phyloP scores from a whole-genome alignment of 1,140 invertebrate genomes.

The Drosophila subpulchrella region DNA sequence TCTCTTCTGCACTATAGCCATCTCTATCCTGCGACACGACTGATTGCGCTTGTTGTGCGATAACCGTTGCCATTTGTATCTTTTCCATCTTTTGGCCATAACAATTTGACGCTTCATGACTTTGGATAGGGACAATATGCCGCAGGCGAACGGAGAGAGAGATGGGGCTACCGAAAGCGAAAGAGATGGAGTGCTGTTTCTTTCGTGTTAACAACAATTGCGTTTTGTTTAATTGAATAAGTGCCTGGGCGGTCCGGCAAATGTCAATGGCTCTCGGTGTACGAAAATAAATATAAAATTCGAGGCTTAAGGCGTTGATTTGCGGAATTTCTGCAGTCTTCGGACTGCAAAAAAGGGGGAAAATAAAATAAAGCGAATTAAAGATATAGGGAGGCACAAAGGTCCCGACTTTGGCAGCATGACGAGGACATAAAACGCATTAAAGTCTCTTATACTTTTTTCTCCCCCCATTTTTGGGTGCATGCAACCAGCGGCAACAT shows the following conservation, averaged over 20 bases:
- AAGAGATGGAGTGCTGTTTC: conserved; percentile 19
- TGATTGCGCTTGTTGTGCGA: conserved; percentile 75
- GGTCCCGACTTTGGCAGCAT: conserved; percentile 40
- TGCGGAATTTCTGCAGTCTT: conserved; percentile 14
- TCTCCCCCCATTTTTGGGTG: conserved; percentile 36
- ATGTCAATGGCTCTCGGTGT: conserved; percentile 60
- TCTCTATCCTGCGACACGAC: conserved; percentile 58
- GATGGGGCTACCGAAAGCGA: background rate
- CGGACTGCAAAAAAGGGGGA: conserved; percentile 3
- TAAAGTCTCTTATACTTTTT: conserved; percentile 40
- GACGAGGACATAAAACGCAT: conserved; percentile 73
- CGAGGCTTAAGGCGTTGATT: conserved; percentile 50
- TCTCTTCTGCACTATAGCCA: conserved; percentile 5
- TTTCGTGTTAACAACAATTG: conserved; percentile 57
- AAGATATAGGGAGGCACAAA: conserved; percentile 12
- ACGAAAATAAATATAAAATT: conserved; percentile 44
- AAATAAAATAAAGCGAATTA: conserved; percentile 29
- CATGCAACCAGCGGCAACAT: conserved; percentile 50
- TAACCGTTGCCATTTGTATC: conserved; percentile 77
- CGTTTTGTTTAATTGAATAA: conserved; percentile 79
- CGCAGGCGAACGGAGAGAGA: conserved; percentile 5
- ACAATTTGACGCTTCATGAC: conserved; percentile 84
- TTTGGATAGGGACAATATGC: conserved; percentile 52
- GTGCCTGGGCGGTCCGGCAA: conserved; percentile 42
- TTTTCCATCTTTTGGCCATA: conserved; percentile 74